phyloP scores from a whole-genome alignment of 2,113 vertebrate species.

The Acinonyx jubatus region DNA sequence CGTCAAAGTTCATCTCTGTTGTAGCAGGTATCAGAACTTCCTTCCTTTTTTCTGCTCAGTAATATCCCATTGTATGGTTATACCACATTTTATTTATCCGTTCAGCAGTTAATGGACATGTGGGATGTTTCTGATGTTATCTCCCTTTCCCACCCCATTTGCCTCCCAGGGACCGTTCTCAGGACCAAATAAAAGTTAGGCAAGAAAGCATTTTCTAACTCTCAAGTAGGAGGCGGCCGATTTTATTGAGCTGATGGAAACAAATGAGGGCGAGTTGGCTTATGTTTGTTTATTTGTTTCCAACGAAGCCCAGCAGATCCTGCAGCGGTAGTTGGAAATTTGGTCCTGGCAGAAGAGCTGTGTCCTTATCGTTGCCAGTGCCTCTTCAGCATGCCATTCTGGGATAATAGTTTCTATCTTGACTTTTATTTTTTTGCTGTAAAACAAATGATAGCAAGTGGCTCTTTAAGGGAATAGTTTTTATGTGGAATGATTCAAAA shows the following conservation, averaged over 20 bases:
- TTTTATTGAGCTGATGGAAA: constrained; percentile 31
- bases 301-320: not conserved
- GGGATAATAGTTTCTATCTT: constrained; percentile 82
- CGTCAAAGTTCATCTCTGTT: not conserved
- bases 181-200: not conserved
- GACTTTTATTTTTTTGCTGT: constrained; percentile 83
- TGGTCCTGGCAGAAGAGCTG: constrained; percentile 61
- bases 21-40: not conserved
- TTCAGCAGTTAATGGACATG: not conserved
- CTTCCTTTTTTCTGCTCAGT: not conserved
- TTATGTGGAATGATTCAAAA: constrained; percentile 85
- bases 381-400: constrained; percentile 65
- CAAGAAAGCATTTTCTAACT: not conserved
- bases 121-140: not conserved
- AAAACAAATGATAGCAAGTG: constrained; percentile 84
- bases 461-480: constrained; percentile 84
- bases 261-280: not conserved
- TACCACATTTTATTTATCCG: not conserved
- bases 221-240: not conserved
- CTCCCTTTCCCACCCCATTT: not conserved
- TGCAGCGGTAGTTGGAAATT: constrained; percentile 67
- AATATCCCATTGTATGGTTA: not conserved
- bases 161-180: not conserved
- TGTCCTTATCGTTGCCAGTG: constrained; percentile 67
- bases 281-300: constrained; percentile 66